phyloP scores from a whole-genome alignment of 2,113 vertebrate species.

The Camelus dromedarius region DNA sequence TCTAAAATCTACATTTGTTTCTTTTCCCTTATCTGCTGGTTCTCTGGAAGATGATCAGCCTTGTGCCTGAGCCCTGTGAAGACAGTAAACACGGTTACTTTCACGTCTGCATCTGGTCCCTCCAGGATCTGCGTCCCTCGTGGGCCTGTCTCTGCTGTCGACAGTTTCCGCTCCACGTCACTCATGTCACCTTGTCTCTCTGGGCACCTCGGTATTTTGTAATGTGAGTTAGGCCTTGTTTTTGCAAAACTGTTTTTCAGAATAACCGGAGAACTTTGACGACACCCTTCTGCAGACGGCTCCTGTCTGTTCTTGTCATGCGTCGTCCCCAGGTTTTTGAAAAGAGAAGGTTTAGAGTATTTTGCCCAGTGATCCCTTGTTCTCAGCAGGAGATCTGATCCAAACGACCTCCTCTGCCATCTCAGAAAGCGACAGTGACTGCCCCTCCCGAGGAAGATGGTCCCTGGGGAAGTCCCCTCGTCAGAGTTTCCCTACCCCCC shows the following conservation, averaged over 20 bases:
- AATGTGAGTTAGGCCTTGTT: background rate
- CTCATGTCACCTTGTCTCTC: background rate
- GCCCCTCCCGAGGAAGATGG: background rate
- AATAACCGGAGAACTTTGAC: slow-evolving; percentile 50
- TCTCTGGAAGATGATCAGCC: background rate
- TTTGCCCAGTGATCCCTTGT: background rate
- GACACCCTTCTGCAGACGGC: background rate
- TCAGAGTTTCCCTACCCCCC: background rate
- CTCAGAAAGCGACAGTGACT: background rate
- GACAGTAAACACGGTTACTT: background rate
- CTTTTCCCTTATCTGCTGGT: slow-evolving; percentile 1
- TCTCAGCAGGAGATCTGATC: background rate
- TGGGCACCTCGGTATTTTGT: slow-evolving; percentile 22
- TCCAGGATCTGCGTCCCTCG: background rate
- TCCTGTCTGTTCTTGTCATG: background rate
- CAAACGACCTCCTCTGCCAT: background rate
- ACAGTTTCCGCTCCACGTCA: background rate
- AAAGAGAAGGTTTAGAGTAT: slow-evolving; percentile 41
- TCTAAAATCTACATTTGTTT: slow-evolving; percentile 44
- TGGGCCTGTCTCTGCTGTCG: background rate
- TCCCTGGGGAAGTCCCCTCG: background rate
- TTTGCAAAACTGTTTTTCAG: slow-evolving; percentile 43
- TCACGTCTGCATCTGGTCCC: background rate
- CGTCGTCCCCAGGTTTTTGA: background rate
- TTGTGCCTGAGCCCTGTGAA: slow-evolving; percentile 26